These are phyloP conservation scores for Notocelia uddmanniana DNA, from an alignment of 2,888 invertebrate species.

Conservation along the genomic window DNA sequence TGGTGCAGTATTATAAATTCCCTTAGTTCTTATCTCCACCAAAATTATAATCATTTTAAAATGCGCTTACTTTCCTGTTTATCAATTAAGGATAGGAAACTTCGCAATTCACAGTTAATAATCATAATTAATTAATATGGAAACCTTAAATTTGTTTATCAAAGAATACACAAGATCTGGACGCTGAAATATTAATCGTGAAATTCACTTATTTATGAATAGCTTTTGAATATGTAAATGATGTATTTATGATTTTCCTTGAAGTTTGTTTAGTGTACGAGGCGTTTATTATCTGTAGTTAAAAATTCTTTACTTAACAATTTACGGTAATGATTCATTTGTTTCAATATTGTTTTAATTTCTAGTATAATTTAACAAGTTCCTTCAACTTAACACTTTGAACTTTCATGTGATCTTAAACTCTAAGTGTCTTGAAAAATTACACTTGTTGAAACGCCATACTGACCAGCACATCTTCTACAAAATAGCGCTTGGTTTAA, in stretches of 20 bases:
- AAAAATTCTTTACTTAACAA: not conserved
- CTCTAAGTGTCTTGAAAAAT: too few species aligned
- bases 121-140: constrained; percentile 2
- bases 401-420: not conserved
- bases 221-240: constrained; percentile 37
- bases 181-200: constrained; percentile 38
- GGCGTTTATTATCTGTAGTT: not conserved
- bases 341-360: not conserved
- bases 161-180: constrained; percentile 26
- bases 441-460: too few species aligned
- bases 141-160: constrained; percentile 29
- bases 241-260: constrained; percentile 35
- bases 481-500: too few species aligned
- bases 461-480: too few species aligned
- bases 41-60: not conserved
- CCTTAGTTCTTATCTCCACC: not conserved
- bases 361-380: not conserved
- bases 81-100: not conserved
- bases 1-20: not conserved
- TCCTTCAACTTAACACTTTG: not conserved
- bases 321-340: not conserved
- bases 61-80: not conserved
- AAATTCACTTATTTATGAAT: constrained; percentile 36
- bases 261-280: constrained; percentile 1
- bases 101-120: constrained; percentile 28